A percentile compares a stretch with the other conserved stretches of the same genome.
Evolutionary conservation across 2,888 invertebrate genomes (phyloP).

Genomic region (Gymnosoma rotundatum): DNA sequence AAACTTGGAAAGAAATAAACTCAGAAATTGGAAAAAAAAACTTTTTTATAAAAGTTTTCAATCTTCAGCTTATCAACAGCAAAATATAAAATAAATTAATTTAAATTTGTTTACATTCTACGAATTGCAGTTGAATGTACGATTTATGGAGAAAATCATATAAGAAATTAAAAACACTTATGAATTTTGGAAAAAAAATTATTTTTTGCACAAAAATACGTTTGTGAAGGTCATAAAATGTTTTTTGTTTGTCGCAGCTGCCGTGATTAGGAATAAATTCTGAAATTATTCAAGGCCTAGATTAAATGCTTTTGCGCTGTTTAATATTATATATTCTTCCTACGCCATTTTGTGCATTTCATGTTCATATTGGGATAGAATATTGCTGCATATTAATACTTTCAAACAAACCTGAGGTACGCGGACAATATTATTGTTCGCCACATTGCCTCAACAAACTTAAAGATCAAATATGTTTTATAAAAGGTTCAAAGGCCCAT

Average conservation of each 20-base stretch:
- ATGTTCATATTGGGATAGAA: too few species aligned
- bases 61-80: slow-evolving; percentile 63
- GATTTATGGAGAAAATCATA: slow-evolving; percentile 41
- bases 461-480: too few species aligned
- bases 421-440: too few species aligned
- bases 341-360: background rate
- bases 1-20: slow-evolving; percentile 30
- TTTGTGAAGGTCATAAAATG: slow-evolving; percentile 15
- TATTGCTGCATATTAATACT: too few species aligned
- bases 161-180: slow-evolving; percentile 14
- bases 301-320: background rate
- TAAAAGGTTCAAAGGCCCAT: too few species aligned
- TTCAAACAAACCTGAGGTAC: too few species aligned
- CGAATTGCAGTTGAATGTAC: slow-evolving; percentile 63
- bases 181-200: slow-evolving; percentile 29
- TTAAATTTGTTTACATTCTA: slow-evolving; percentile 36
- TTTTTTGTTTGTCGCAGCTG: background rate
- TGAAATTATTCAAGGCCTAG: background rate
- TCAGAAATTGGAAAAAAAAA: slow-evolving; percentile 32
- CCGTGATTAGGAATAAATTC: background rate
- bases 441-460: too few species aligned
- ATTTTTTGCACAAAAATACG: slow-evolving; percentile 19
- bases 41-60: slow-evolving; percentile 36
- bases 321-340: background rate
- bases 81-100: slow-evolving; percentile 40